Conservation (phyloP, 2,797 vertebrate species). For the Lycodopsis pacificus region DNA sequence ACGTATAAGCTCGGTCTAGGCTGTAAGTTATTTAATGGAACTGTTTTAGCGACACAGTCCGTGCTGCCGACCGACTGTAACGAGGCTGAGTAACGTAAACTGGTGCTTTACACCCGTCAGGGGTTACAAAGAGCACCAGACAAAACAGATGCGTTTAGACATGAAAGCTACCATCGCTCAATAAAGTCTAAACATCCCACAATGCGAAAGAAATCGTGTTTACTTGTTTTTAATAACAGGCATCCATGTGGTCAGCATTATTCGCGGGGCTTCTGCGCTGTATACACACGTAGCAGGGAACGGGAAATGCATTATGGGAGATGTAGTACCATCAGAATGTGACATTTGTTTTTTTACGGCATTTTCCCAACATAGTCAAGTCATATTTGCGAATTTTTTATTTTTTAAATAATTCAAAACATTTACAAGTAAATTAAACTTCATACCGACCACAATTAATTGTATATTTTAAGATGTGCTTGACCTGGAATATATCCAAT, state of each 20-base stretch:
- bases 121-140: neutral
- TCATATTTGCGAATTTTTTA: neutral
- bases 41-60: neutral
- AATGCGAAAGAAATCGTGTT: neutral
- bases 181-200: neutral
- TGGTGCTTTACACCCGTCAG: neutral
- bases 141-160: neutral
- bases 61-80: conserved; percentile 8
- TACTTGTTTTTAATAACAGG: conserved; percentile 52
- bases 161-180: neutral
- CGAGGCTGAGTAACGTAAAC: neutral
- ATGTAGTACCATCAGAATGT: conserved; percentile 54
- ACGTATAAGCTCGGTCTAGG: neutral
- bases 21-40: neutral
- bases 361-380: fast-evolving
- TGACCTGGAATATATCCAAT: neutral
- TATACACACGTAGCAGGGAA: conserved; percentile 47
- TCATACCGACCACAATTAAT: neutral
- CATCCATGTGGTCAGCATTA: conserved; percentile 19
- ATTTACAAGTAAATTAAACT: neutral
- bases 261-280: conserved; percentile 53
- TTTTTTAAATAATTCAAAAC: neutral
- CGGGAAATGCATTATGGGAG: conserved; percentile 70
- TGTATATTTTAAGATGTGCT: neutral
- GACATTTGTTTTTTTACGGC: neutral